phyloP scores from a whole-genome alignment of 23 tunicate genomes.

The Corella eumyota region DNA sequence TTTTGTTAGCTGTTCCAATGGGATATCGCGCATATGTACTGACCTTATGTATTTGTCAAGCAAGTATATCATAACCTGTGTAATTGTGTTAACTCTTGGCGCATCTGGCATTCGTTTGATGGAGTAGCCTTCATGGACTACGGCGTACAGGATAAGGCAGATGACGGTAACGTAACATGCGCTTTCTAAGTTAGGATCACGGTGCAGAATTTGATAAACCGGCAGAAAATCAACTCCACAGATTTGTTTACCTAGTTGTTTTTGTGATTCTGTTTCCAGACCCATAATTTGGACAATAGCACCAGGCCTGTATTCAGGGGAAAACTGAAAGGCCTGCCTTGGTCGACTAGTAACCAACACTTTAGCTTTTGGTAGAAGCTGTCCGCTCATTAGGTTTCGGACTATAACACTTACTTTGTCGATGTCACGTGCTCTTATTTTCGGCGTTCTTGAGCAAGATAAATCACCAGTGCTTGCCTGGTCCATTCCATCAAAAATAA shows the following conservation, averaged over 20 bases:
- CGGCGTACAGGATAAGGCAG: constrained; percentile 41
- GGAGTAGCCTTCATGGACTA: constrained; percentile 1
- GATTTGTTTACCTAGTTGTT: constrained; percentile 35
- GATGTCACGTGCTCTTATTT: constrained; percentile 1
- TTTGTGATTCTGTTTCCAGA: constrained; percentile 12
- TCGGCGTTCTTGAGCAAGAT: background rate
- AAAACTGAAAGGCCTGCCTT: constrained; percentile 28
- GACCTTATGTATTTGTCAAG: constrained; percentile 29
- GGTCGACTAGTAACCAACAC: constrained; percentile 41
- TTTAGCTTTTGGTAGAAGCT: constrained; percentile 23
- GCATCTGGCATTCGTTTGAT: background rate
- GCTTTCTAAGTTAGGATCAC: constrained; percentile 29
- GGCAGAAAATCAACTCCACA: constrained; percentile 8
- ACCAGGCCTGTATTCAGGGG: constrained; percentile 39
- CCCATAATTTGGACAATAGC: constrained; percentile 30
- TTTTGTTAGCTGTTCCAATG: constrained; percentile 5
- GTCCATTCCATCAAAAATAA: constrained; percentile 36
- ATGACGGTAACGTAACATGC: constrained; percentile 35
- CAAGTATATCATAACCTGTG: constrained; percentile 27
- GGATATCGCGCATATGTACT: constrained; percentile 22
- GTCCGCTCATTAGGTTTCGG: constrained; percentile 20
- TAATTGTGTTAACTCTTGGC: constrained; percentile 12
- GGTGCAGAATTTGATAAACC: constrained; percentile 15
- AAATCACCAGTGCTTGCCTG: constrained; percentile 23
- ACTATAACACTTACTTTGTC: constrained; percentile 9